A percentile compares a stretch with the other conserved stretches of the same genome.
Conservation (phyloP, 1,140 invertebrate species). For the Bombus fervidus region DNA sequence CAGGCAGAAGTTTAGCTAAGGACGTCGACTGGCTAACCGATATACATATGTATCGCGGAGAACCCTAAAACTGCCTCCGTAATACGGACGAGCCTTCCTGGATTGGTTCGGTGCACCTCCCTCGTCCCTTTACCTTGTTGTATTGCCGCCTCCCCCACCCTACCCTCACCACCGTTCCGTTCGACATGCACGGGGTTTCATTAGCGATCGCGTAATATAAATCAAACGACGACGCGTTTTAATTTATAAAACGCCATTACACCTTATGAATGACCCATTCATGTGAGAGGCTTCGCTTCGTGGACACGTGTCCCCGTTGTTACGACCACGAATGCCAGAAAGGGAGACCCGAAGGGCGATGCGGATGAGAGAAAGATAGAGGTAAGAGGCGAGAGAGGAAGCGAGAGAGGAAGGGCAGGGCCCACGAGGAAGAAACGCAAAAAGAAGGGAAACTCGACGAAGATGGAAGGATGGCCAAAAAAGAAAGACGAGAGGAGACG, state of each 20-base stretch:
- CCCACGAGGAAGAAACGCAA: constrained; percentile 18
- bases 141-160: not conserved
- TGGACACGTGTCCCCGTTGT: constrained; percentile 54
- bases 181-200: constrained; percentile 56
- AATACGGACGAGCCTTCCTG: constrained; percentile 17
- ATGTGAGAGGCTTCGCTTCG: constrained; percentile 55
- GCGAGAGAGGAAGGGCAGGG: constrained; percentile 44
- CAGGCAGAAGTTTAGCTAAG: not conserved
- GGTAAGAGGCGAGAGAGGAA: constrained; percentile 45
- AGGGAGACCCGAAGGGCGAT: constrained; percentile 3
- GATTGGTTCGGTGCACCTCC: not conserved
- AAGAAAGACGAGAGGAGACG: constrained; percentile 1
- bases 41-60: constrained; percentile 38
- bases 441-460: constrained; percentile 25
- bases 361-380: constrained; percentile 30
- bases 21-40: constrained; percentile 31
- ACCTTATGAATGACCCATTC: constrained; percentile 71
- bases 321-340: constrained; percentile 38
- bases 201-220: constrained; percentile 70
- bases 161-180: not conserved
- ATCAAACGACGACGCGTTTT: constrained; percentile 68
- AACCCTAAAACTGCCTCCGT: constrained; percentile 46
- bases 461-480: constrained; percentile 42
- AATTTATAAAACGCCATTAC: constrained; percentile 70
- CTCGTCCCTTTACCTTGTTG: not conserved